Conservation (phyloP, 2,113 vertebrate species). For the Erythrocercus mccallii region DNA sequence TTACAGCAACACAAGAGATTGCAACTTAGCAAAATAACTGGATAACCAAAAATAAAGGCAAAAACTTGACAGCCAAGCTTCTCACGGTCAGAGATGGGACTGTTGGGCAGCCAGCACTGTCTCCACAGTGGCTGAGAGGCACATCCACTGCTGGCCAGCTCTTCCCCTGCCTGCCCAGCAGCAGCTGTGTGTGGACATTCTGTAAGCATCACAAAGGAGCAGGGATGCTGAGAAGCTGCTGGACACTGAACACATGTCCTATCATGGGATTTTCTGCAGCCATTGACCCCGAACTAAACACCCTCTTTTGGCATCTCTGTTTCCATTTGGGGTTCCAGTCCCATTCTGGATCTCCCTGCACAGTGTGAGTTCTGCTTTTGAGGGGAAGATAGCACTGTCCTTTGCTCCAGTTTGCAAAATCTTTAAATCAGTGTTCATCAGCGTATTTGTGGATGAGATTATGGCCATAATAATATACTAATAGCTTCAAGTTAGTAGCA, state of each 20-base stretch:
- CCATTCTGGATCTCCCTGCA: not conserved
- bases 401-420: not conserved
- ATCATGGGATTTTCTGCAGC: not conserved
- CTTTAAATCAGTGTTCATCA: not conserved
- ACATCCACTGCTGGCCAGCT: accelerated
- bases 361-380: not conserved
- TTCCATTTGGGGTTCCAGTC: not conserved
- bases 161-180: not conserved
- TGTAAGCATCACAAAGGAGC: not conserved
- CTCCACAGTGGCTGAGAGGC: not conserved
- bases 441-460: not conserved
- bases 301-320: not conserved
- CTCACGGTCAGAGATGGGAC: not conserved
- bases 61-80: not conserved
- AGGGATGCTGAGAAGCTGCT: not conserved
- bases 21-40: not conserved
- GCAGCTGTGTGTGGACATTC: not conserved
- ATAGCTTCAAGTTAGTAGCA: not conserved
- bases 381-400: not conserved
- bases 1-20: not conserved
- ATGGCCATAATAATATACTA: not conserved
- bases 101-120: not conserved
- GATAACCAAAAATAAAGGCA: not conserved
- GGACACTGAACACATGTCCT: not conserved
- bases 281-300: not conserved